Base-by-base conservation (phyloP, 2,113 vertebrate species). In the Macaca mulatta region DNA sequence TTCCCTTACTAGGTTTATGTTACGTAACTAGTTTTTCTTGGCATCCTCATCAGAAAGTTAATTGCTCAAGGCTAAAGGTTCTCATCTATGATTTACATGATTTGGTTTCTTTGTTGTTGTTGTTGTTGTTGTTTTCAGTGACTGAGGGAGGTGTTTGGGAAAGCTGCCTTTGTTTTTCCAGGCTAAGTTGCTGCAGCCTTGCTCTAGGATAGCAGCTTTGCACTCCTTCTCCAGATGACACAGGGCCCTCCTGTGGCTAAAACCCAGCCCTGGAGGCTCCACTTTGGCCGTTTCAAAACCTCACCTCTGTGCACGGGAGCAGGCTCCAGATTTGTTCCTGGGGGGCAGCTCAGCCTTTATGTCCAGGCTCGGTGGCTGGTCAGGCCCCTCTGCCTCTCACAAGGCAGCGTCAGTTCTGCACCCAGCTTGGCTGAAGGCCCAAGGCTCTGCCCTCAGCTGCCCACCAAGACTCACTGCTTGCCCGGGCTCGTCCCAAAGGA, bases 211-310 rank as follows among this genome's bases (percentile, higher is more conserved):
- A 38, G 22, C 35, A 30, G 75, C 50, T 86, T 30, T 77, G n/a
- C 17, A 6, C 27, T 25, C n/a, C 57, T 35, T 59, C 22, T 80
- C 64, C 9, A 3, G 23, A 48, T 32, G 75, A 27, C 83, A 20
- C 3, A 1, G 48, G 22, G n/a, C 16, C 38, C 69, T 1, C n/a
- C 22, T 45, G 27, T 2, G 0, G 10, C 27, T 23, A 23, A 48
- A 52, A 50, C 50, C 59, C 13, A 22, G 72, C 45, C 70, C 32
- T 14, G n/a, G 35, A 40, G 70, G 12, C 61, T 55, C 22, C 40
- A 2, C 10, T 40, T 50, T 30, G 7, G 20, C 74, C 40, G 4
- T 43, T 79, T 79, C 10, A 69, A 90, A 80, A 43, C 9, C 74
- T 93, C 18, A 35, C 57, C 23, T 83, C 32, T 43, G 32, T 1